A percentile compares a stretch with the other conserved stretches of the same genome.
These are phyloP conservation scores for Tachystola acroxantha DNA, from an alignment of 2,888 invertebrate species.

Conservation along the genomic window DNA sequence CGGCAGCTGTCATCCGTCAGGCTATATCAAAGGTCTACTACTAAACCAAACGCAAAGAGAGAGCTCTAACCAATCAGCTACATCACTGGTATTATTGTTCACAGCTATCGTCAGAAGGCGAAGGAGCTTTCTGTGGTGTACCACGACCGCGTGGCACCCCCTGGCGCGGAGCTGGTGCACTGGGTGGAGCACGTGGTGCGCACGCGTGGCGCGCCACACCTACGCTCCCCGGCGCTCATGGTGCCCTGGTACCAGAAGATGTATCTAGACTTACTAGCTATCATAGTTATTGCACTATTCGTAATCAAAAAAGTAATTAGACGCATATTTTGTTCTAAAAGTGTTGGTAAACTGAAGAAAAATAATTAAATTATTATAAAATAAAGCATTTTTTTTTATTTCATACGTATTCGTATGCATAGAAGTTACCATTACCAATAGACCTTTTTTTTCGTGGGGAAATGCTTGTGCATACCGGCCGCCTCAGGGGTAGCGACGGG, in stretches of 20 bases:
- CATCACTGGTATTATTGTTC: conserved; percentile 11
- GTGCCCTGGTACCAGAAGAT: conserved; percentile 48
- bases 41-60: too few relatives aligned
- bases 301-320: background rate
- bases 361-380: background rate
- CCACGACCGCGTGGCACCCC: conserved; percentile 66
- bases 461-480: too few relatives aligned
- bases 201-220: conserved; percentile 75
- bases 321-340: conserved; percentile 1
- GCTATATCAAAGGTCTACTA: too few relatives aligned
- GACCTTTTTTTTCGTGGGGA: too few relatives aligned
- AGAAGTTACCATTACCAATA: too few relatives aligned
- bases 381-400: too few relatives aligned
- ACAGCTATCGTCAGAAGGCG: conserved; percentile 31
- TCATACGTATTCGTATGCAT: too few relatives aligned
- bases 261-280: conserved; percentile 9
- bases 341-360: background rate
- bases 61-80: too few relatives aligned
- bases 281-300: conserved; percentile 2
- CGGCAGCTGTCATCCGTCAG: too few relatives aligned
- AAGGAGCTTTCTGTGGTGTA: conserved; percentile 37
- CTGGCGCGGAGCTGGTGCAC: conserved; percentile 79
- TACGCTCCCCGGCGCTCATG: conserved; percentile 40
- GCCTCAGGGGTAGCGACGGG: too few relatives aligned
- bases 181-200: conserved; percentile 83